Evolutionary conservation across 2,113 vertebrate genomes (phyloP).

Genomic region (Carollia perspicillata): DNA sequence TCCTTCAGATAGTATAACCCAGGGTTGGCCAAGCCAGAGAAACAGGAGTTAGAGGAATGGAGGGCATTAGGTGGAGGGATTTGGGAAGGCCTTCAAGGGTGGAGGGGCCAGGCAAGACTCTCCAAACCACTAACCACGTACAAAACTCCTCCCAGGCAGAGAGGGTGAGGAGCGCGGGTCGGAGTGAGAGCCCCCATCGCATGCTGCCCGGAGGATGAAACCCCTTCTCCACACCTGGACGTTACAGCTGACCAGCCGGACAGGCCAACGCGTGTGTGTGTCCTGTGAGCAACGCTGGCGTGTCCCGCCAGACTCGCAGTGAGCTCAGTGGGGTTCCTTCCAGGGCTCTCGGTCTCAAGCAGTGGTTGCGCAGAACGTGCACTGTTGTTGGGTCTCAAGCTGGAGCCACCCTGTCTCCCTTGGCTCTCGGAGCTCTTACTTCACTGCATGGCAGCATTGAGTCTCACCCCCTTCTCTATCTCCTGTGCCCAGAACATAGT

Average conservation of each 20-base stretch:
- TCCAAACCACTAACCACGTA: neutral
- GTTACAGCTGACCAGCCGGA: neutral
- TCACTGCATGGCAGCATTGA: neutral
- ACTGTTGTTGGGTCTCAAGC: neutral
- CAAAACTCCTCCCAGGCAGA: slow-evolving; percentile 21
- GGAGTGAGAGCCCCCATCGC: neutral
- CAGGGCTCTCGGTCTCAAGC: neutral
- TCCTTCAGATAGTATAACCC: neutral
- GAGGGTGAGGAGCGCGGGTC: slow-evolving; percentile 1
- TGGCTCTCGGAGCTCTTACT: neutral
- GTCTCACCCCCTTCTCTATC: neutral
- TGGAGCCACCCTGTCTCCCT: neutral
- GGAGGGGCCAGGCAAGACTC: neutral
- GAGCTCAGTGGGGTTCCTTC: neutral
- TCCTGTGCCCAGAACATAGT: neutral
- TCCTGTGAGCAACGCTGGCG: neutral
- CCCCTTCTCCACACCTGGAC: neutral
- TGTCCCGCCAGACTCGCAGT: neutral
- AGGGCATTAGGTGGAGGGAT: neutral
- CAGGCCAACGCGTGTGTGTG: neutral
- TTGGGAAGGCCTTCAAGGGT: neutral
- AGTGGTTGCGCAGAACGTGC: neutral
- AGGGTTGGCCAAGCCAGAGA: neutral
- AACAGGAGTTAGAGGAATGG: neutral
- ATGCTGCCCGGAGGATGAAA: neutral